Conservation (phyloP, 2,797 vertebrate genomes). For the Xyrichtys novacula region DNA sequence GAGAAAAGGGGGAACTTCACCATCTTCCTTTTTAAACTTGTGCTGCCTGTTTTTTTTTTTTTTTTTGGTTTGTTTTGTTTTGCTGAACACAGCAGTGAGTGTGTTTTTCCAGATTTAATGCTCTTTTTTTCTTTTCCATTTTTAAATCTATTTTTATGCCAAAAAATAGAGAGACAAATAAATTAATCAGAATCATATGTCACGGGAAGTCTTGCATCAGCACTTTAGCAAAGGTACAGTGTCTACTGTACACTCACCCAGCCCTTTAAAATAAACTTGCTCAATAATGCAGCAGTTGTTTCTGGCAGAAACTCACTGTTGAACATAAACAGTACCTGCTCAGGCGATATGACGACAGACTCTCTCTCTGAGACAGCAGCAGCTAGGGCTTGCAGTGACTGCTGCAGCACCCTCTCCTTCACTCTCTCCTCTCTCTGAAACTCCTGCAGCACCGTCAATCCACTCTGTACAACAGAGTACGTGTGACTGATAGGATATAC, state of each 20-base stretch:
- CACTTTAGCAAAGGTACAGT: background rate
- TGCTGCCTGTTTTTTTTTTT: too few relatives aligned
- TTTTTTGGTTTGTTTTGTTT: too few relatives aligned
- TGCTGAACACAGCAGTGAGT: too few relatives aligned
- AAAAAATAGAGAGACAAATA: background rate
- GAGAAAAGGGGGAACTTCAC: too few relatives aligned
- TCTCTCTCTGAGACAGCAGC: conserved; percentile 82
- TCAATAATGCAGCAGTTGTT: background rate
- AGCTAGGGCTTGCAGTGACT: conserved; percentile 85
- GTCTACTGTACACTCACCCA: background rate
- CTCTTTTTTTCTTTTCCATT: too few relatives aligned
- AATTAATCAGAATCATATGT: background rate
- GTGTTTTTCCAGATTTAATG: too few relatives aligned
- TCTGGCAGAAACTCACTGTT: background rate
- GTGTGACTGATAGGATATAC: background rate
- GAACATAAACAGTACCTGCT: conserved; percentile 83
- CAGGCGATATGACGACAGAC: conserved; percentile 66
- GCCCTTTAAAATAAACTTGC: background rate
- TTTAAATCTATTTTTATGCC: too few relatives aligned
- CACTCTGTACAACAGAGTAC: conserved; percentile 81
- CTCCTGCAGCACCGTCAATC: conserved; percentile 83
- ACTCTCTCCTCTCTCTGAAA: conserved; percentile 84
- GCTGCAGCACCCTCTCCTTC: conserved; percentile 87
- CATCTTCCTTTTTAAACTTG: too few relatives aligned
- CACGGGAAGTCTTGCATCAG: background rate